Evolutionary conservation across 2,113 vertebrate species (phyloP).

Genomic region (Theristicus caerulescens): DNA sequence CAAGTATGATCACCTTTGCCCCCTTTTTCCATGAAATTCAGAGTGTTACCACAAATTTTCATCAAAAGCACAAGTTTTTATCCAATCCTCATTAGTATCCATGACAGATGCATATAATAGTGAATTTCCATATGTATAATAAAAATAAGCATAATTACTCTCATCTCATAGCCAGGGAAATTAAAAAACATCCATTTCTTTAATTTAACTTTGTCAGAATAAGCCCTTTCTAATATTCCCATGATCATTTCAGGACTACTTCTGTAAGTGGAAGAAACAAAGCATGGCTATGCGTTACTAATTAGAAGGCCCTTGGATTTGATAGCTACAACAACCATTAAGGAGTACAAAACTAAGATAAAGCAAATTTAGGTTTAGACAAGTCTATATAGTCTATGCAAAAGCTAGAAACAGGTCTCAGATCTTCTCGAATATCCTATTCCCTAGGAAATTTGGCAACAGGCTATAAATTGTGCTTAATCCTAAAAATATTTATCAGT

Average conservation of each 20-base stretch:
- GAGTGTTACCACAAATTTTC: background rate
- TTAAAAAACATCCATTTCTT: background rate
- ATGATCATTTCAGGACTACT: background rate
- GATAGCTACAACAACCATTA: background rate
- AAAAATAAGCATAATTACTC: background rate
- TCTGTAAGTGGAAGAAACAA: background rate
- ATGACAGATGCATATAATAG: background rate
- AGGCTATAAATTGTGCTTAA: background rate
- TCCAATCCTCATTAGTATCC: background rate
- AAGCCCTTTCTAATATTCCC: background rate
- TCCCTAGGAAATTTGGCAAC: background rate
- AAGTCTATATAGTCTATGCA: background rate
- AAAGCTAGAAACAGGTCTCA: background rate
- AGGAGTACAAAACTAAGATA: background rate
- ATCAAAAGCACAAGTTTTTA: background rate
- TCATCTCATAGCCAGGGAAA: background rate
- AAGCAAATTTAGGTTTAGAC: background rate
- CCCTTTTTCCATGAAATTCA: background rate
- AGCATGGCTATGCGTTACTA: background rate
- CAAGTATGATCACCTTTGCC: background rate
- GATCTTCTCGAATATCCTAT: background rate
- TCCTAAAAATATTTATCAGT: constrained; percentile 41
- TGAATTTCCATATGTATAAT: background rate
- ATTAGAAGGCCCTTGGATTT: background rate
- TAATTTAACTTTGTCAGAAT: background rate